phyloP scores from a whole-genome alignment of 2,888 invertebrate species.

The Ametastegia equiseti region DNA sequence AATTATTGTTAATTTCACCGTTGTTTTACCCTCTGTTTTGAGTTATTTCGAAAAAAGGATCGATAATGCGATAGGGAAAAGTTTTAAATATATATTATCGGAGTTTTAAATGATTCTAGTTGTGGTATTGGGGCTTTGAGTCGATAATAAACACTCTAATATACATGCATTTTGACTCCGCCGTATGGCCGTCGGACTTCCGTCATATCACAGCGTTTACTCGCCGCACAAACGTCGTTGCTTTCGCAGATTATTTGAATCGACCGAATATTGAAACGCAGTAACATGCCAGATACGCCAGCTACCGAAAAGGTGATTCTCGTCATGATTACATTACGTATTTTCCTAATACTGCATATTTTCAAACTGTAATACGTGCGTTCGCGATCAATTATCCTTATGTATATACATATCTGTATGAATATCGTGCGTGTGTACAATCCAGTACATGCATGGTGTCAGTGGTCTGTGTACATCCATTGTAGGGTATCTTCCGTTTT shows the following conservation, averaged over 20 bases:
- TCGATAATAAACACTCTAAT: not conserved
- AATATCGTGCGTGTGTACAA: not conserved
- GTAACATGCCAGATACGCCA: slow-evolving; percentile 31
- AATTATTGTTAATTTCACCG: not conserved
- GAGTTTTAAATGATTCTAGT: not conserved
- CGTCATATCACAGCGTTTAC: not conserved
- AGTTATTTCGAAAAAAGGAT: not conserved
- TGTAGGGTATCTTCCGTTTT: not conserved
- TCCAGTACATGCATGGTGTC: not conserved
- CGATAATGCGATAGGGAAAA: not conserved
- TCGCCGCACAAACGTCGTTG: not conserved
- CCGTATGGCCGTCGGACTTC: not conserved
- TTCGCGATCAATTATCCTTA: not conserved
- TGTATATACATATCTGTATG: not conserved
- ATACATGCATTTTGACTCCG: slow-evolving; percentile 21
- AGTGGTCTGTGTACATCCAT: not conserved
- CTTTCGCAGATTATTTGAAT: not conserved
- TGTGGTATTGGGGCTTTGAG: not conserved
- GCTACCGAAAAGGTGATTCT: slow-evolving; percentile 37
- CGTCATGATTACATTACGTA: not conserved
- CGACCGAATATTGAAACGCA: not conserved
- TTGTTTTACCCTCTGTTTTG: not conserved
- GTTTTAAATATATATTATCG: not conserved
- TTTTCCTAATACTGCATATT: not conserved
- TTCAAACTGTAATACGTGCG: not conserved